Conservation (phyloP, 2,797 vertebrate genomes). For the Prionace glauca region DNA sequence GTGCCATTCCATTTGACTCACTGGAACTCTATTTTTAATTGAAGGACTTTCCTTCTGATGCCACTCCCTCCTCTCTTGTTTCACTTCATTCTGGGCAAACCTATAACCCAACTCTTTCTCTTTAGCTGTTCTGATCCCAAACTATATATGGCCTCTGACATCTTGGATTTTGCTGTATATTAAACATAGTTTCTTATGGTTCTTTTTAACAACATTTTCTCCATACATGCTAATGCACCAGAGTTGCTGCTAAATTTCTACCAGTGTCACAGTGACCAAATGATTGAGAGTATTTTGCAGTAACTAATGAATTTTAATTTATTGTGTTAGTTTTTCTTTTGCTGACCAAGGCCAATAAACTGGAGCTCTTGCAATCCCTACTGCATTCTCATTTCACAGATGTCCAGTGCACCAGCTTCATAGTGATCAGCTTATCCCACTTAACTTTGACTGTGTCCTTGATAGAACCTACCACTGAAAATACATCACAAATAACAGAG, state of each 20-base stretch:
- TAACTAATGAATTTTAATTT: neutral
- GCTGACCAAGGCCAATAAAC: neutral
- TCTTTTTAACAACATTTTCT: neutral
- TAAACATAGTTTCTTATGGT: neutral
- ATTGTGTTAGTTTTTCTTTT: neutral
- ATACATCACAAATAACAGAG: neutral
- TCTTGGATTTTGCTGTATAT: neutral
- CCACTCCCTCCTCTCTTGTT: neutral
- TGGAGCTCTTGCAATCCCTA: neutral
- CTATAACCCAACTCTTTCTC: neutral
- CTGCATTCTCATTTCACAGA: neutral
- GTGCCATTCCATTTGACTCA: neutral
- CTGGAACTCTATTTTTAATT: neutral
- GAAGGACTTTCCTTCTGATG: neutral
- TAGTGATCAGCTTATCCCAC: neutral
- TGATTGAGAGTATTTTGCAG: neutral
- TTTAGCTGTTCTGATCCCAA: neutral
- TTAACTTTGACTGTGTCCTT: neutral
- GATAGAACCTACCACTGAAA: neutral
- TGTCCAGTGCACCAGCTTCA: neutral
- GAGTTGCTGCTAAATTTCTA: neutral
- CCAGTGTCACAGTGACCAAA: neutral
- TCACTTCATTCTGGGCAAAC: neutral
- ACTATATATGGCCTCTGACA: neutral
- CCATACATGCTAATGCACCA: neutral